phyloP scores from a whole-genome alignment of 2,113 vertebrate species.

The Xiphophorus hellerii region DNA sequence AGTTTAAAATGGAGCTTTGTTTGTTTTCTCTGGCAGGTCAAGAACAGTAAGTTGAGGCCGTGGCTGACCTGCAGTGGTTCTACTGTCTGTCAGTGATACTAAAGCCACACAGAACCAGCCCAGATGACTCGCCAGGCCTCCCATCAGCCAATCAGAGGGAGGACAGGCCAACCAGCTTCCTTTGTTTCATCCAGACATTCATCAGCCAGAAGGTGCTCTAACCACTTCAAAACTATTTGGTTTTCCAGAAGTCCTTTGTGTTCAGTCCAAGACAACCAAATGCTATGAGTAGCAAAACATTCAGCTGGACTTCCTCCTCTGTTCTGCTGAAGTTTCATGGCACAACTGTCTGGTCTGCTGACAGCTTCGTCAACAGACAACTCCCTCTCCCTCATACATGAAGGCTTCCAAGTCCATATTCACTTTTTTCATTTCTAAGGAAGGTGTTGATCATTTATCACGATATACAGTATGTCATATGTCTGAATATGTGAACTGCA shows the following conservation, averaged over 20 bases:
- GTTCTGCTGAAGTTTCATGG: conserved; percentile 62
- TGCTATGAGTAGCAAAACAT: conserved; percentile 8
- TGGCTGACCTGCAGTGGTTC: conserved; percentile 15
- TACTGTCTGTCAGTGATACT: conserved; percentile 11
- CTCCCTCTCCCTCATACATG: conserved; percentile 28
- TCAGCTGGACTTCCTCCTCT: conserved; percentile 42
- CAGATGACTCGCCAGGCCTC: conserved; percentile 38
- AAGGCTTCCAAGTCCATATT: conserved; percentile 39
- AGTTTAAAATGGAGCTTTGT: conserved; percentile 59
- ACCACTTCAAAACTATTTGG: conserved; percentile 32
- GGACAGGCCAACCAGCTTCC: conserved; percentile 41
- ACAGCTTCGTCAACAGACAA: conserved; percentile 58
- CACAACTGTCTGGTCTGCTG: conserved; percentile 36
- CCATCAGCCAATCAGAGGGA: conserved; percentile 58
- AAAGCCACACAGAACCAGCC: conserved; percentile 47
- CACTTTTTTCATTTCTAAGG: conserved; percentile 28
- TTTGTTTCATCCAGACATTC: neutral
- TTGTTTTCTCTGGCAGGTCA: conserved; percentile 63
- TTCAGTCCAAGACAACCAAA: conserved; percentile 28
- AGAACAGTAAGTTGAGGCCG: conserved; percentile 16
- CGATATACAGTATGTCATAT: conserved; percentile 54
- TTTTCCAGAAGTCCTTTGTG: conserved; percentile 31
- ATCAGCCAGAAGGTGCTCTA: conserved; percentile 11
- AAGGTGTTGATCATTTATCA: conserved; percentile 75
- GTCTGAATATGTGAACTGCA: conserved; percentile 38